Percentiles rank a stretch among this genome's conserved stretches.
phyloP scores from a whole-genome alignment of 2,797 vertebrate genomes.

The Dicrostonyx torquatus region DNA sequence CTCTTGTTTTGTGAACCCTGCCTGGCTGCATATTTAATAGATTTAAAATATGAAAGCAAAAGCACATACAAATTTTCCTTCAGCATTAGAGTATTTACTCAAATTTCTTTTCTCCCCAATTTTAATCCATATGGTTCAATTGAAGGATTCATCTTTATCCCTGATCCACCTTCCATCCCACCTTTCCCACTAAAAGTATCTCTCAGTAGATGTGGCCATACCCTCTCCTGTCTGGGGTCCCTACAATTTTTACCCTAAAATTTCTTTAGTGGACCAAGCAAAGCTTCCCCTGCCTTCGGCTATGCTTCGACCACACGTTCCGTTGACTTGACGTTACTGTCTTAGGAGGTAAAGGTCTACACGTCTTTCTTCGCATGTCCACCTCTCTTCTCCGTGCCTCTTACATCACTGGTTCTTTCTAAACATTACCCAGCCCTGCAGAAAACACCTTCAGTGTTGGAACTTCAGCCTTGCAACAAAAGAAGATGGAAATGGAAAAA shows the following conservation, averaged over 20 bases:
- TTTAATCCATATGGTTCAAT: neutral
- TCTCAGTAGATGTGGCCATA: neutral
- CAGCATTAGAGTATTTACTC: neutral
- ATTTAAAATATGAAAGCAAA: neutral
- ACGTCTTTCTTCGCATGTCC: neutral
- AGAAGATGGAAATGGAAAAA: neutral
- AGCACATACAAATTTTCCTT: neutral
- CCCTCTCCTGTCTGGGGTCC: neutral
- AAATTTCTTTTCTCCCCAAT: neutral
- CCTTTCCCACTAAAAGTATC: neutral
- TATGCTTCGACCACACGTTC: neutral
- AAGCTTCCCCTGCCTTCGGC: neutral
- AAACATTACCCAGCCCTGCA: neutral
- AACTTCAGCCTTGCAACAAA: constrained; percentile 17
- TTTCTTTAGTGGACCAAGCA: neutral
- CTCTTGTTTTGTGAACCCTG: neutral
- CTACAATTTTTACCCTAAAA: neutral
- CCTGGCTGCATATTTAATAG: neutral
- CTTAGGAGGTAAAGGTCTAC: neutral
- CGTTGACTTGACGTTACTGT: neutral
- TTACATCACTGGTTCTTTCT: neutral
- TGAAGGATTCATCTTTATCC: neutral
- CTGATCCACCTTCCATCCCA: accelerated
- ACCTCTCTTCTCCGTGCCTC: neutral
- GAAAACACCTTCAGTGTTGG: neutral